Base-by-base conservation (phyloP, 1,140 invertebrate genomes). In the Ladona fulva region DNA sequence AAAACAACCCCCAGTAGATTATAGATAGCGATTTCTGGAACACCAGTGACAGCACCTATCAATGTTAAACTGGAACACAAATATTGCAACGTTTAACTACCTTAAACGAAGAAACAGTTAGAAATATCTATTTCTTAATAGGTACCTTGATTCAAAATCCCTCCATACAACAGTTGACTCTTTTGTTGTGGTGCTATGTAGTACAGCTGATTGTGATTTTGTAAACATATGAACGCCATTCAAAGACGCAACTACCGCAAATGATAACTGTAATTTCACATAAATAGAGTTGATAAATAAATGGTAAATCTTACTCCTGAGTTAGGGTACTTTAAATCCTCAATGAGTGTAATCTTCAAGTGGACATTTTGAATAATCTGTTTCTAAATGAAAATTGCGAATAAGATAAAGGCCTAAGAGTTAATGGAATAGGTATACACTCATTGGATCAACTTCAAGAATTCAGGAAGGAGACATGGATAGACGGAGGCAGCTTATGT, bases 221-320 rank as follows among this genome's bases (percentile, higher is more conserved):
- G 92, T 88, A 86, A 93, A 95, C 89, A 95, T 92, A 80, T 94
- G 92, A n/a, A 94, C 90, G 8, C 92, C 93, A 87, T 94, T 94
- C 24, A 95, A 82, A 1, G 92, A 92, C n/a, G 92, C 93, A 78
- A 93, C 89, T 76, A 91, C 89, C 25, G 92, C 92, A 84, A 94
- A 94, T 8, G 92, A 90, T 78, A 94, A 85, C 92, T 94, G 81
- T 25, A 88, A 89, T 76, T 29, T 12, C n/a, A 22, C 1, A 25
- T 74, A 22, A 74, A 22, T 22, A 22, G 8, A 74, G 22, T 12
- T 74, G 8, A 74, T 12, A 22, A 12, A 22, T 22, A 10, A 11
- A 79, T 29, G 79, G 78, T 74, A 78, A 78, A 74, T 74, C 29
- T 42, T 79, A 77, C 52, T 75, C n/a, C 25, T 79, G 25, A 25